Evolutionary conservation across 2,888 invertebrate genomes (phyloP), one percentile per base, ranked within the genome.

Genomic region (Nomada ferruginata): DNA sequence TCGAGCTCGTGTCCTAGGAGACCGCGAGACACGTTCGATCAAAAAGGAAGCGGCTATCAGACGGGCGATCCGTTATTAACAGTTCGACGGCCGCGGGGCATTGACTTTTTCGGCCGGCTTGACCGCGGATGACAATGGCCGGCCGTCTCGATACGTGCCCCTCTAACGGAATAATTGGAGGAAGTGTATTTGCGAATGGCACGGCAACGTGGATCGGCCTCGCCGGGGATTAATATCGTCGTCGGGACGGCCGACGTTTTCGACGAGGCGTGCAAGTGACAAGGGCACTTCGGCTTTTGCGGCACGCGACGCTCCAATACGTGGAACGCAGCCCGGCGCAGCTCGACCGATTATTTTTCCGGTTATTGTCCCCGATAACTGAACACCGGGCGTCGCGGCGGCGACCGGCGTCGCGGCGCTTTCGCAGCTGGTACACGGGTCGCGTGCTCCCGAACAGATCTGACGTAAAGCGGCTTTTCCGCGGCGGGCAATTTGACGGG

Each of bases 261-360:
- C 87, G 83, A 85, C 85, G 82, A 66, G 77, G 85, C 82, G 85
- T 88, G 88, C 88, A 84, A 84, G 83, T 88, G 88, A 88, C 88
- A 88, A 85, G 84, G 65, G 84, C 84, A 71, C 80, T 79, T 64
- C 60, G 44, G 85, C 79, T 85, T 87, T 87, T 88, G 87, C 76
- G 83, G 84, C 76, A 86, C 78, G 76, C 86, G 87, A 84, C 88
- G 81, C 86, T 86, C 85, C 88, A 85, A 88, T 88, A 88, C 81
- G 87, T 78, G 87, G 85, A 85, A 85, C 61, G 50, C 61, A 36
- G 84, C 79, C 83, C 81, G 64, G 60, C 29, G 77, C 75, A 76
- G 82, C 61, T 75, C 72, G 69, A 78, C 74, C 85, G 84, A 89
- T 87, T 88, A 88, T 88, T 88, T 88, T 88, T 83, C 84, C 83